Evolutionary conservation across 2,797 vertebrate species (phyloP).

Genomic region (Threskiornis aethiopicus): DNA sequence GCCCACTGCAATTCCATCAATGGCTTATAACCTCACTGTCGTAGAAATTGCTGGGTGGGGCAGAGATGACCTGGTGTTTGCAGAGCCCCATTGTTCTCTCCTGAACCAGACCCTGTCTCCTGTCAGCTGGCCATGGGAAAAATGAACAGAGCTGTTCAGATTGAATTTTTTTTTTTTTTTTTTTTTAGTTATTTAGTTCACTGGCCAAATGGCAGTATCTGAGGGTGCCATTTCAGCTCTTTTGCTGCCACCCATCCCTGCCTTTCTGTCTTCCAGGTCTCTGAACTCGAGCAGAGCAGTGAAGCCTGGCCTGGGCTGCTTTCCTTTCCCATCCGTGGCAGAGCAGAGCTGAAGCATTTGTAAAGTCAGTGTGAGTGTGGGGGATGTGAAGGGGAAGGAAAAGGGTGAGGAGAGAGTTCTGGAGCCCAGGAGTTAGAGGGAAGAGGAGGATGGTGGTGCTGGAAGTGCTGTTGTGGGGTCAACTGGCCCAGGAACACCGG

Average conservation of each 20-base stretch:
- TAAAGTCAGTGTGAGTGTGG: not conserved
- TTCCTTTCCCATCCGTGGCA: not conserved
- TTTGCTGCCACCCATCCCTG: too few species aligned
- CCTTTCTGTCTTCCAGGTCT: not conserved
- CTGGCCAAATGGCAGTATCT: not conserved
- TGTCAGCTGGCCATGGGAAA: not conserved
- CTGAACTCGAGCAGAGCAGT: fast-evolving
- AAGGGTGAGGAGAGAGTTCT: not conserved
- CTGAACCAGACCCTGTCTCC: not conserved
- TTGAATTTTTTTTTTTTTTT: too few species aligned
- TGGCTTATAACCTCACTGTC: not conserved
- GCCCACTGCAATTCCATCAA: not conserved
- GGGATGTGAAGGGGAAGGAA: not conserved
- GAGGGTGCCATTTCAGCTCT: not conserved
- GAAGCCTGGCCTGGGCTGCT: not conserved
- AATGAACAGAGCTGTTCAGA: not conserved
- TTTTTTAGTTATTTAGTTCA: not conserved
- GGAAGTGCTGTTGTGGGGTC: not conserved
- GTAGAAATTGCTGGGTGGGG: not conserved
- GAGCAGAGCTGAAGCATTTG: not conserved
- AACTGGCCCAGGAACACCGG: not conserved
- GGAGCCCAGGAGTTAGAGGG: not conserved
- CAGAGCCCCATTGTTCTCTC: not conserved
- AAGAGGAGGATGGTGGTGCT: not conserved
- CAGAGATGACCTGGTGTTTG: not conserved